These are phyloP conservation scores for Danio jaintianensis DNA, from an alignment of 2,797 vertebrate genomes.

Conservation along the genomic window DNA sequence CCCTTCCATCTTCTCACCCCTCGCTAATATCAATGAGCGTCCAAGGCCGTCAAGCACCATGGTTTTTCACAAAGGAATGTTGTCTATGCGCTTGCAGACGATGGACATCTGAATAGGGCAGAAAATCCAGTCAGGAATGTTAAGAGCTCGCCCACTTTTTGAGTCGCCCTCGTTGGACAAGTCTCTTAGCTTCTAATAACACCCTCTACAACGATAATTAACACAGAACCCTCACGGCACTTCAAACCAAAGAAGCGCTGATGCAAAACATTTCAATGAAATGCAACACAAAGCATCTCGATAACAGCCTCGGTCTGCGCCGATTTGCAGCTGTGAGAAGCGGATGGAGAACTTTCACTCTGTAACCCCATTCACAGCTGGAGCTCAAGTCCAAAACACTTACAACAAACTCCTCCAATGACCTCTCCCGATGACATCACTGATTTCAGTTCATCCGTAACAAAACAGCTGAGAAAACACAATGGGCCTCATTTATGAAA, in stretches of 20 bases:
- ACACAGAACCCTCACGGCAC: background rate
- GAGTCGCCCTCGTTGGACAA: constrained; percentile 49
- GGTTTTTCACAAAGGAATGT: constrained; percentile 50
- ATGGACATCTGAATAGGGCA: constrained; percentile 47
- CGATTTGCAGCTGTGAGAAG: constrained; percentile 54
- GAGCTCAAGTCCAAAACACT: constrained; percentile 58
- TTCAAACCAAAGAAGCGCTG: constrained; percentile 26
- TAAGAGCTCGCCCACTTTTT: constrained; percentile 50
- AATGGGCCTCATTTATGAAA: no score
- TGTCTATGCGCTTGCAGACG: constrained; percentile 37
- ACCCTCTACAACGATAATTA: constrained; percentile 47
- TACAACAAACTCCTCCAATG: constrained; percentile 63
- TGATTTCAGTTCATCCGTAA: constrained; percentile 39
- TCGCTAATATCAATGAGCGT: constrained; percentile 21
- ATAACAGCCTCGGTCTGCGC: constrained; percentile 50
- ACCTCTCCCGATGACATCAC: constrained; percentile 56
- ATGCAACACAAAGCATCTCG: constrained; percentile 53
- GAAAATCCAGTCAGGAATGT: constrained; percentile 59
- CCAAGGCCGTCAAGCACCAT: constrained; percentile 28
- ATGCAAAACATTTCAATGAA: constrained; percentile 49
- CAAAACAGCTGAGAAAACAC: constrained; percentile 43
- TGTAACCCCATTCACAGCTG: constrained; percentile 72
- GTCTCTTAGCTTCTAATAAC: constrained; percentile 30
- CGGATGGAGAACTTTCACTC: constrained; percentile 62
- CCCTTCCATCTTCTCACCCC: constrained; percentile 28